These are phyloP conservation scores for Neodon shergylaensis DNA, from an alignment of 2,113 vertebrate genomes.

Conservation along the genomic window DNA sequence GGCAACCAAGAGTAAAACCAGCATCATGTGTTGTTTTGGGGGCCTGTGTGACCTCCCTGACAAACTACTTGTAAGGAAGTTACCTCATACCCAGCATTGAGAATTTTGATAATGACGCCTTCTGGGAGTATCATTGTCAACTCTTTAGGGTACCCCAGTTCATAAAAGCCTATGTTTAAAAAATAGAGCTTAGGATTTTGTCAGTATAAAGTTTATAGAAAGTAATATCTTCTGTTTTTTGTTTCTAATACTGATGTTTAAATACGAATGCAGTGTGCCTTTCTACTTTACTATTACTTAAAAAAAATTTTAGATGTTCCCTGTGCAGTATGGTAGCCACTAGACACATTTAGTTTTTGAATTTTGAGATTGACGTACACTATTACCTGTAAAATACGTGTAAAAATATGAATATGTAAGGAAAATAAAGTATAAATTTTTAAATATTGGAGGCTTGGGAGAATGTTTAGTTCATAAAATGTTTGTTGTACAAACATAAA, in stretches of 20 bases:
- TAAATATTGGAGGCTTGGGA: not conserved
- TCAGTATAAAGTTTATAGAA: not conserved
- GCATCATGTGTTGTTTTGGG: not conserved
- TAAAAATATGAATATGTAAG: not conserved
- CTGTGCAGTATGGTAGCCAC: not conserved
- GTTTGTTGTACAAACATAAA: not conserved
- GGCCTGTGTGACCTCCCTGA: not conserved
- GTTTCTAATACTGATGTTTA: not conserved
- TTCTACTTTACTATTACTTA: not conserved
- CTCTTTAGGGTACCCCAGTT: not conserved
- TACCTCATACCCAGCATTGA: not conserved
- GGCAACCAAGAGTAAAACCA: not conserved
- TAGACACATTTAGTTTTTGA: not conserved
- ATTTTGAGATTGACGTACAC: not conserved
- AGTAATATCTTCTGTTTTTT: not conserved
- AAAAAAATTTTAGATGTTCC: not conserved
- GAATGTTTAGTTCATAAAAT: not conserved
- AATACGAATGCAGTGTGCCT: not conserved
- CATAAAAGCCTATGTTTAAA: not conserved
- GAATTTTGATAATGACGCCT: not conserved
- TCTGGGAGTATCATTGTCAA: not conserved
- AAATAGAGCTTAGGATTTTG: not conserved
- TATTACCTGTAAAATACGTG: not conserved
- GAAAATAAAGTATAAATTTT: not conserved
- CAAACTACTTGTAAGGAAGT: not conserved